Evolutionary conservation across 2,113 vertebrate species (phyloP).

Genomic region (Ardeotis arabs): DNA sequence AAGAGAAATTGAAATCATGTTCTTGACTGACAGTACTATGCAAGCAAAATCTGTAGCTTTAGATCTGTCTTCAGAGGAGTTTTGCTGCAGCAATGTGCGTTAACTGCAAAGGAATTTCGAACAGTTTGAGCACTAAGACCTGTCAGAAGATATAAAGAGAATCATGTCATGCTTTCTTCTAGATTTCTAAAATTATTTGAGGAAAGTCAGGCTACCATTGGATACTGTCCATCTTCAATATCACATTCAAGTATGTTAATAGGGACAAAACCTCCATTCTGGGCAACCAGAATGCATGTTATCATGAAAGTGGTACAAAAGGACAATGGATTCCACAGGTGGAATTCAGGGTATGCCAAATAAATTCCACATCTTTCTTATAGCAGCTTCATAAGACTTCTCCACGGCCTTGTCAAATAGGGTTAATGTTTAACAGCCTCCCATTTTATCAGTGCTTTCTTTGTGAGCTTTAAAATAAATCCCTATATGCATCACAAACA

Average conservation of each 20-base stretch:
- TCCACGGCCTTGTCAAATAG: conserved; percentile 20
- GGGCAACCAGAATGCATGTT: not conserved
- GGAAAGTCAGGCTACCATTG: conserved; percentile 14
- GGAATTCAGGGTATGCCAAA: not conserved
- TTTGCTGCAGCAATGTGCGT: not conserved
- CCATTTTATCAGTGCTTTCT: not conserved
- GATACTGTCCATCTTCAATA: conserved; percentile 17
- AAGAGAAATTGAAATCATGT: conserved; percentile 34
- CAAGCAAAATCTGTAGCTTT: conserved; percentile 55
- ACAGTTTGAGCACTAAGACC: conserved; percentile 17
- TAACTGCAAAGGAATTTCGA: conserved; percentile 42
- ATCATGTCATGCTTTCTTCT: not conserved
- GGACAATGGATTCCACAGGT: conserved; percentile 28
- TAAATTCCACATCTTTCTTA: not conserved
- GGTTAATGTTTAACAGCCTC: conserved; percentile 45
- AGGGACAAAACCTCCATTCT: not conserved
- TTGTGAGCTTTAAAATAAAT: conserved; percentile 19
- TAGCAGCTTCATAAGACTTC: not conserved
- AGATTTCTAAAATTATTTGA: conserved; percentile 29
- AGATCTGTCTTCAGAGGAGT: conserved; percentile 34
- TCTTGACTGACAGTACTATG: conserved; percentile 48
- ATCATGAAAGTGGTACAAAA: not conserved
- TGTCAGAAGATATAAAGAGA: conserved; percentile 38
- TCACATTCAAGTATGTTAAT: not conserved
- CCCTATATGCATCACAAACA: not conserved